Evolutionary conservation across 2,888 invertebrate genomes (phyloP).

Genomic region (Protophormia terraenovae): DNA sequence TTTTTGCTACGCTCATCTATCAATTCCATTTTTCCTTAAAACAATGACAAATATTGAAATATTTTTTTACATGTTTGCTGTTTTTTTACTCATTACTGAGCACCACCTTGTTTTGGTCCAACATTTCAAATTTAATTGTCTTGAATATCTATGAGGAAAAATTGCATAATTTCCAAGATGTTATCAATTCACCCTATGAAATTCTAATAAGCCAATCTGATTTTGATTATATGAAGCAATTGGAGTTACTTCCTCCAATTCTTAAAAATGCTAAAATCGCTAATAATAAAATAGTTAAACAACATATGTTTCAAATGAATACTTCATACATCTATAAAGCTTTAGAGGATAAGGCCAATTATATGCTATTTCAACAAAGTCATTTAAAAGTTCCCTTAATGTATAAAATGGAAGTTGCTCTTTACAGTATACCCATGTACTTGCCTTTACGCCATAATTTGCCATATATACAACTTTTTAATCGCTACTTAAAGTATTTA

Average conservation of each 20-base stretch:
- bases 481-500: constrained; percentile 34
- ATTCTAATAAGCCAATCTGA: background rate
- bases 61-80: background rate
- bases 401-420: background rate
- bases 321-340: background rate
- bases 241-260: background rate
- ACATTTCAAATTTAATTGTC: background rate
- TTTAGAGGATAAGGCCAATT: constrained; percentile 13
- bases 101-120: background rate
- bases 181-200: background rate
- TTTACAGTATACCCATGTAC: constrained; percentile 4
- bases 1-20: background rate
- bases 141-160: background rate
- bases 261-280: background rate
- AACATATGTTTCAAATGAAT: background rate
- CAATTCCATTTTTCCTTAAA: background rate
- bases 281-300: background rate
- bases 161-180: background rate
- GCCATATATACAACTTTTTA: constrained; percentile 43
- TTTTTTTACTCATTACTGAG: background rate
- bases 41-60: background rate
- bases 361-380: constrained; percentile 4
- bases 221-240: background rate
- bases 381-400: constrained; percentile 14
- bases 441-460: constrained; percentile 37